Percentiles rank a stretch among this genome's conserved stretches.
These are phyloP conservation scores for Raja brachyura DNA, from an alignment of 2,113 vertebrate species.

Conservation along the genomic window DNA sequence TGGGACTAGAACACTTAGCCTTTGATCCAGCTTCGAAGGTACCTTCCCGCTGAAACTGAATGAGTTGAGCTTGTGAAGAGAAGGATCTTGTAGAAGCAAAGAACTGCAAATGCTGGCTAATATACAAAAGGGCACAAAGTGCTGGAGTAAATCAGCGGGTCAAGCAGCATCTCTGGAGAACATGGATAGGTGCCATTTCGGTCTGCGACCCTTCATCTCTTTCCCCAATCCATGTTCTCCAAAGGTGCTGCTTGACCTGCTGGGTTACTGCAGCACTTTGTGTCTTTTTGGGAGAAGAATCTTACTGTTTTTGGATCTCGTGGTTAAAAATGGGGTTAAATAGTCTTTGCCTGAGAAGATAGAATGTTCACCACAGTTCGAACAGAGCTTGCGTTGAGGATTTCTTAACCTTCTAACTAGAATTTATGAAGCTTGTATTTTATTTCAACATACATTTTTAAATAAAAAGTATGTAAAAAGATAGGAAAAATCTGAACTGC, in stretches of 20 bases:
- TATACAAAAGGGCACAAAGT: too few relatives aligned
- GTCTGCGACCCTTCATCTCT: too few relatives aligned
- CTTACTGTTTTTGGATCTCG: neutral
- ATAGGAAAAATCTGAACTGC: neutral
- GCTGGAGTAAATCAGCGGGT: too few relatives aligned
- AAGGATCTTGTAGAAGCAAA: neutral
- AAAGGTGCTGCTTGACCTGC: too few relatives aligned
- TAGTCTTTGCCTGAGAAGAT: neutral
- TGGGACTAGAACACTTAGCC: neutral
- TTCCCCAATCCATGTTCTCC: too few relatives aligned
- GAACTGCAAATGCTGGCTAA: too few relatives aligned
- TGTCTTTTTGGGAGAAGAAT: neutral
- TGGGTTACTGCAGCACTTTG: too few relatives aligned
- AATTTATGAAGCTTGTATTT: neutral
- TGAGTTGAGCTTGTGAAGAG: neutral
- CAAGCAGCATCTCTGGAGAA: too few relatives aligned
- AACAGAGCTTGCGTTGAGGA: neutral
- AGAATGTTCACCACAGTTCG: neutral
- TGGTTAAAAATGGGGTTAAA: neutral
- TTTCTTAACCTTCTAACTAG: neutral
- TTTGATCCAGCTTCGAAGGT: neutral
- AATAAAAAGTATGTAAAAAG: neutral
- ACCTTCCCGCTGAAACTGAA: neutral
- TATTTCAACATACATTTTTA: neutral
- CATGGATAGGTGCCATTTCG: too few relatives aligned